Conservation (phyloP, 2,888 invertebrate species). For the Piscicola geometra region DNA sequence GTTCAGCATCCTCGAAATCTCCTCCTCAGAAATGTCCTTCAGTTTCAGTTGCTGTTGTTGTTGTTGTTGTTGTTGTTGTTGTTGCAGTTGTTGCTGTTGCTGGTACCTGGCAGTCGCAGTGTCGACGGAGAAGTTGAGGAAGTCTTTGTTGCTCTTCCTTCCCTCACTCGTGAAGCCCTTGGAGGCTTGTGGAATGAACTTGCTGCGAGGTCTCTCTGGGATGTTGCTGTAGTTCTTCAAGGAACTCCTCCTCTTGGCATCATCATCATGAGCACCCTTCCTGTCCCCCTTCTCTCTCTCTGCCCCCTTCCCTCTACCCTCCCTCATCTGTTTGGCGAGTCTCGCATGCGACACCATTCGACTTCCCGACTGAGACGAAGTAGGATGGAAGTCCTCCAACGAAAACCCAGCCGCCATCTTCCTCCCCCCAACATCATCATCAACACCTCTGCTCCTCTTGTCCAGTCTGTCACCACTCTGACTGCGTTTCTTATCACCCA, state of each 20-base stretch:
- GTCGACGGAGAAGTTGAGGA: slow-evolving; percentile 1
- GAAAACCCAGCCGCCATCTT: slow-evolving; percentile 21
- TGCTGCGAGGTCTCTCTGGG: not conserved
- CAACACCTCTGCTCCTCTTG: not conserved
- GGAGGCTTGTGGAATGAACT: not conserved
- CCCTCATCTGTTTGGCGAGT: slow-evolving; percentile 9
- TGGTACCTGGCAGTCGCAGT: not conserved
- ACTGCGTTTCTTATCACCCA: slow-evolving; percentile 30
- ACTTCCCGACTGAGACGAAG: slow-evolving; percentile 11
- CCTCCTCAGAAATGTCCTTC: slow-evolving; percentile 11
- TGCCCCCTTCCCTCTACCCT: not conserved
- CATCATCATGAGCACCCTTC: no score
- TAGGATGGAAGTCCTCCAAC: slow-evolving; percentile 26
- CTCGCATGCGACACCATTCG: slow-evolving; percentile 23
- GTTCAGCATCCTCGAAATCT: slow-evolving; percentile 28
- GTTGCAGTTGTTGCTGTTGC: not conserved
- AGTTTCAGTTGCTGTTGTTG: slow-evolving; percentile 3
- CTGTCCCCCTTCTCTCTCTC: not conserved
- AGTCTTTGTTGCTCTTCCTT: not conserved
- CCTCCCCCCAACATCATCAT: not conserved
- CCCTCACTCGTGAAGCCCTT: not conserved
- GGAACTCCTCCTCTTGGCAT: not conserved
- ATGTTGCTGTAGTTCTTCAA: slow-evolving; percentile 1
- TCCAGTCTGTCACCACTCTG: slow-evolving; percentile 29
- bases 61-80: not conserved